phyloP scores from a whole-genome alignment of 2,113 vertebrate species.

The Diadophis punctatus region DNA sequence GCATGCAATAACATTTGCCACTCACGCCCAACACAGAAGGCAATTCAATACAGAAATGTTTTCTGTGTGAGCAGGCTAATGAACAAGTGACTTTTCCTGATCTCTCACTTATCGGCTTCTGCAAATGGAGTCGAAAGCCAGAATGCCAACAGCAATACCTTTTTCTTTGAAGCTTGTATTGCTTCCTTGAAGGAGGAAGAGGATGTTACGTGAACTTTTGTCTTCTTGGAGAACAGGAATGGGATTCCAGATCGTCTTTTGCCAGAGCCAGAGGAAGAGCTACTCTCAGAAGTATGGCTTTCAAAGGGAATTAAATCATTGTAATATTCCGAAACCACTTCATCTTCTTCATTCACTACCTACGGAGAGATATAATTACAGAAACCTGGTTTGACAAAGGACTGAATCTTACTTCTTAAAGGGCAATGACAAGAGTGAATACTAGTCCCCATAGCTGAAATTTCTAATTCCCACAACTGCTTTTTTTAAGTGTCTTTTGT shows the following conservation, averaged over 20 bases:
- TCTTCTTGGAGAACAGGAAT: constrained; percentile 45
- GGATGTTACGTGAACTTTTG: fast-evolving
- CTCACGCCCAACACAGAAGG: neutral
- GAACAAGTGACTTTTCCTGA: neutral
- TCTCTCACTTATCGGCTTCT: neutral
- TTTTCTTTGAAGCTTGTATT: constrained; percentile 77
- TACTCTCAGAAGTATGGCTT: fast-evolving
- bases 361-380: constrained; percentile 54
- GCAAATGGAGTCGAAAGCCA: neutral
- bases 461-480: neutral
- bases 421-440: neutral
- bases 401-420: neutral
- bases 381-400: neutral
- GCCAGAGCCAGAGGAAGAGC: fast-evolving
- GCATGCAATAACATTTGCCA: neutral
- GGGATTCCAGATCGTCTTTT: neutral
- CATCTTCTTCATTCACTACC: constrained; percentile 74
- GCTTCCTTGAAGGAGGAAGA: constrained; percentile 66
- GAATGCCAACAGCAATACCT: constrained; percentile 57
- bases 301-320: constrained; percentile 52
- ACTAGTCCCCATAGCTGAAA: neutral
- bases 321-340: constrained; percentile 68
- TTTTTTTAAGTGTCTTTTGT: neutral
- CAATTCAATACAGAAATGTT: neutral
- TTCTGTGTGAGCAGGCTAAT: neutral